phyloP scores from a whole-genome alignment of 2,113 vertebrate species.

The Dicaeum eximium region DNA sequence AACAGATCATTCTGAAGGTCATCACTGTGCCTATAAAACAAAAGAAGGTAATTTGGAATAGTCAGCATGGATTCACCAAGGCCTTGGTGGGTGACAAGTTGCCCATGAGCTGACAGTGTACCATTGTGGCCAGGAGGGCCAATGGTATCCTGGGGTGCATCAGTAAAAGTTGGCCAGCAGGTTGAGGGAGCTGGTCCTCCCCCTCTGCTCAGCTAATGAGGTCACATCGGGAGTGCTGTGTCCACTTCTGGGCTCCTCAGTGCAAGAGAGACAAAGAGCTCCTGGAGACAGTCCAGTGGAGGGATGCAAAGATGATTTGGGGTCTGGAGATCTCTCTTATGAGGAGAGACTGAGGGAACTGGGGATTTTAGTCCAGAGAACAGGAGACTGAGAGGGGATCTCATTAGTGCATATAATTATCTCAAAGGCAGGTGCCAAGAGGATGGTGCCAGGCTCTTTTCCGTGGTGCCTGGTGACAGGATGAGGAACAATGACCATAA shows the following conservation, averaged over 20 bases:
- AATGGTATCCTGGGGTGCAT: not conserved
- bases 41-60: not conserved
- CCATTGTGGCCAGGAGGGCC: not conserved
- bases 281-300: not conserved
- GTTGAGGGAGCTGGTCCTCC: not conserved
- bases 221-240: not conserved
- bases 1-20: not conserved
- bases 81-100: not conserved
- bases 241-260: not conserved
- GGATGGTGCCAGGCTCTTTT: not conserved
- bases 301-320: not conserved
- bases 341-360: not conserved
- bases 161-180: not conserved
- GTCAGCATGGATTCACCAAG: not conserved
- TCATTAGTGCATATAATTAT: not conserved
- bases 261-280: not conserved
- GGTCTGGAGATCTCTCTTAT: not conserved
- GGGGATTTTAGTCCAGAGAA: not conserved
- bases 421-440: not conserved
- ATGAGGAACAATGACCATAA: not conserved
- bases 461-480: fast-evolving
- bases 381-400: not conserved
- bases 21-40: not conserved
- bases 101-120: not conserved
- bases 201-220: fast-evolving